Percentiles rank a stretch among this genome's conserved stretches.
phyloP scores from a whole-genome alignment of 2,888 invertebrate species.

The Thymelicus sylvestris region DNA sequence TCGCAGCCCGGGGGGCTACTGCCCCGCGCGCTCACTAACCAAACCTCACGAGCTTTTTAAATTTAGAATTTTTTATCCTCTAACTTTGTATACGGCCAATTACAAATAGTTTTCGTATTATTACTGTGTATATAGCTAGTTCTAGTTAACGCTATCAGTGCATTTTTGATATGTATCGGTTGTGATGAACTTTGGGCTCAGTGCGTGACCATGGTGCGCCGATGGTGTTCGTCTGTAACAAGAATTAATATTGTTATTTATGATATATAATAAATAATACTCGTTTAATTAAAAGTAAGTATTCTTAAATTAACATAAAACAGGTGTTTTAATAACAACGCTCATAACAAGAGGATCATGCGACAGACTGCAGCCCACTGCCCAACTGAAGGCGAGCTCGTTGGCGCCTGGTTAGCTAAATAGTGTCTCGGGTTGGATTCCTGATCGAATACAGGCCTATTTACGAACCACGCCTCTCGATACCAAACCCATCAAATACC shows the following conservation, averaged over 20 bases:
- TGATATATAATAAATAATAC: too few species aligned
- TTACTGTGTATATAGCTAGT: constrained; percentile 30
- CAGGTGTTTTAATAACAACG: too few species aligned
- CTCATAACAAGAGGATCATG: too few species aligned
- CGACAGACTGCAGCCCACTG: too few species aligned
- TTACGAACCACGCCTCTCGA: too few species aligned
- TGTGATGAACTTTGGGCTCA: constrained; percentile 50
- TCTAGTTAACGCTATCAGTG: constrained; percentile 62
- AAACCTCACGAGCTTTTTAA: constrained; percentile 40
- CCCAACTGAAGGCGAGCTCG: too few species aligned
- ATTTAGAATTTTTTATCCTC: constrained; percentile 41
- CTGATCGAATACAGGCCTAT: too few species aligned
- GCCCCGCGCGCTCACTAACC: constrained; percentile 52
- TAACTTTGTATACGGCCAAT: constrained; percentile 30
- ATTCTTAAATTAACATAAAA: too few species aligned
- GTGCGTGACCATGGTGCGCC: constrained; percentile 70
- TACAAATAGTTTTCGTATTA: constrained; percentile 1
- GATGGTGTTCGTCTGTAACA: constrained; percentile 65
- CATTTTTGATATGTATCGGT: constrained; percentile 79
- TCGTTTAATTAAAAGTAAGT: too few species aligned
- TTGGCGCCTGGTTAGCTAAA: too few species aligned
- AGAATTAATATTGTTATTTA: constrained; percentile 36
- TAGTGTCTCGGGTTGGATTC: too few species aligned
- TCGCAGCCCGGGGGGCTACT: constrained; percentile 61
- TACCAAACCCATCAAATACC: too few species aligned